phyloP scores from a whole-genome alignment of 2,888 invertebrate genomes.

The Orgyia antiqua region DNA sequence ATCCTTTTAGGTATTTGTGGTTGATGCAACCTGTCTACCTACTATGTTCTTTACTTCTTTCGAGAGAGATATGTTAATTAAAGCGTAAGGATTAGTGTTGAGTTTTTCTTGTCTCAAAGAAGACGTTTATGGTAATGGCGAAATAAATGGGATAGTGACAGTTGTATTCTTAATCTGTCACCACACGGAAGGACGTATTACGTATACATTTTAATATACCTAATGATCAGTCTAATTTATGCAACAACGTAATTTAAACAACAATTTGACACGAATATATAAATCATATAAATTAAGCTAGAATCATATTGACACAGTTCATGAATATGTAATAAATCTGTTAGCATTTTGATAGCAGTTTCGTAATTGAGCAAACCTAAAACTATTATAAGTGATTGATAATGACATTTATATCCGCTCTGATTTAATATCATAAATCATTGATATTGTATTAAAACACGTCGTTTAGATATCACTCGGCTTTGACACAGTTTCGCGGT shows the following conservation, averaged over 20 bases:
- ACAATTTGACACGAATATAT: too few species aligned
- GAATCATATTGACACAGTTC: conserved; percentile 20
- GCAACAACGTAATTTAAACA: conserved; percentile 14
- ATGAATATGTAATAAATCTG: conserved; percentile 25
- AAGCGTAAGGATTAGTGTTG: too few species aligned
- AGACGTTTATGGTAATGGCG: not conserved
- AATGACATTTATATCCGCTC: conserved; percentile 40
- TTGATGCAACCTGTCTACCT: too few species aligned
- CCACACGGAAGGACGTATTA: too few species aligned
- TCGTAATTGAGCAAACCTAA: conserved; percentile 22
- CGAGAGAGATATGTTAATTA: too few species aligned
- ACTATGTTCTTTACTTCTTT: too few species aligned
- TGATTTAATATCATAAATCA: conserved; percentile 48
- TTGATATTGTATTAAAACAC: conserved; percentile 42
- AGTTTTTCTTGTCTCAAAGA: not conserved
- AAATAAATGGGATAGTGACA: not conserved
- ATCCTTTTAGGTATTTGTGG: too few species aligned
- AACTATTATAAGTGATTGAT: conserved; percentile 36
- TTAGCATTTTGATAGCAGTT: conserved; percentile 19
- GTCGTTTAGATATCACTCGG: conserved; percentile 41
- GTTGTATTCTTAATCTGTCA: too few species aligned
- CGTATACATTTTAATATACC: too few species aligned
- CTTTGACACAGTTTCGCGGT: conserved; percentile 51
- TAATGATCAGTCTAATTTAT: too few species aligned
- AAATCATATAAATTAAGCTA: conserved; percentile 21